These are phyloP conservation scores for Vespertilio murinus DNA, from an alignment of 2,797 vertebrate genomes.

Conservation along the genomic window DNA sequence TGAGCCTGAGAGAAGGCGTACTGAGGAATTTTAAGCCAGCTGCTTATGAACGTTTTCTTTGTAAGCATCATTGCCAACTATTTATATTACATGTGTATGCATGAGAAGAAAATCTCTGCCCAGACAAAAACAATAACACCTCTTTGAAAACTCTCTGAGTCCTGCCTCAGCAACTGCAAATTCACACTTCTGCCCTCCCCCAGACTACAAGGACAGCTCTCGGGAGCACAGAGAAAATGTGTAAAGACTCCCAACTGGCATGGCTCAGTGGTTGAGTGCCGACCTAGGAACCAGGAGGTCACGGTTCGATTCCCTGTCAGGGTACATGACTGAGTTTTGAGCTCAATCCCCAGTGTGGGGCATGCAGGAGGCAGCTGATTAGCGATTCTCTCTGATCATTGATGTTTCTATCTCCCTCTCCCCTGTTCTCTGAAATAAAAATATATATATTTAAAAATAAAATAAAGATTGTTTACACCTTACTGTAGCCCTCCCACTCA, in stretches of 20 bases:
- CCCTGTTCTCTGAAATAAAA: too few species aligned
- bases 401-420: too few species aligned
- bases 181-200: not conserved
- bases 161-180: constrained; percentile 11
- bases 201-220: not conserved
- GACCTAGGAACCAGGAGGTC: too few species aligned
- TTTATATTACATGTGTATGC: constrained; percentile 62
- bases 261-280: too few species aligned
- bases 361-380: too few species aligned
- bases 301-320: too few species aligned
- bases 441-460: too few species aligned
- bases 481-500: not conserved
- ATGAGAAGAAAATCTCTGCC: constrained; percentile 47
- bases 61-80: constrained; percentile 20
- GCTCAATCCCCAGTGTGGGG: too few species aligned
- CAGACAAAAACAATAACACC: not conserved
- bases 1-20: constrained; percentile 42
- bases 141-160: constrained; percentile 47
- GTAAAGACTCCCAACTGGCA: not conserved
- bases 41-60: constrained; percentile 48
- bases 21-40: constrained; percentile 53
- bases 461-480: not conserved
- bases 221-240: not conserved
- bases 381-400: too few species aligned
- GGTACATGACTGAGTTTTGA: too few species aligned